A percentile compares a stretch with the other conserved stretches of the same genome.
Evolutionary conservation across 2,113 vertebrate species (phyloP).

Genomic region (Rhagologus leucostigma): DNA sequence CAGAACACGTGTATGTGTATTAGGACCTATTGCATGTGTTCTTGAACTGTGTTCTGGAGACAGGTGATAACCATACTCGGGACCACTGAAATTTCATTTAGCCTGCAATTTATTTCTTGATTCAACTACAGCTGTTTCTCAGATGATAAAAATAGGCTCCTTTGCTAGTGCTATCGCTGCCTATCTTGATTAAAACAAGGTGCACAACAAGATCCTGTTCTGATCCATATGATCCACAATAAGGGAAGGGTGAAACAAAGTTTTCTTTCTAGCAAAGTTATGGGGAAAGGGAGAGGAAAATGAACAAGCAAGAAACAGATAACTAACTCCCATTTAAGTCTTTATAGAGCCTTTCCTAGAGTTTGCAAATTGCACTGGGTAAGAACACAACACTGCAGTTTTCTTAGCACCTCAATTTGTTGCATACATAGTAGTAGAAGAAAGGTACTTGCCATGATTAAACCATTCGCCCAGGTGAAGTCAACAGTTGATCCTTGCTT

Average conservation of each 20-base stretch:
- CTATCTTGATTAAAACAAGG: not conserved
- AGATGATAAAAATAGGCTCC: slow-evolving; percentile 28
- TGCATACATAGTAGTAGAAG: not conserved
- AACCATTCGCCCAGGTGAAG: not conserved
- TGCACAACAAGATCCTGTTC: not conserved
- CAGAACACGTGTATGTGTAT: not conserved
- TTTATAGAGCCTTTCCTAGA: not conserved
- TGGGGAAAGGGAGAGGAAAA: not conserved
- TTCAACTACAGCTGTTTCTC: slow-evolving; percentile 44
- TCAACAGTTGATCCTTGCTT: not conserved
- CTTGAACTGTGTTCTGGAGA: not conserved
- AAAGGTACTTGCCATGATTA: not conserved
- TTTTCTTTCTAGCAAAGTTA: not conserved
- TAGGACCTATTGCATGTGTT: not conserved
- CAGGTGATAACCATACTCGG: not conserved
- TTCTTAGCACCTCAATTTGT: not conserved
- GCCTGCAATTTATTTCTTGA: slow-evolving; percentile 10
- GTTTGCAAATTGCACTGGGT: not conserved
- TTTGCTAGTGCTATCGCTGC: not conserved
- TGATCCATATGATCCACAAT: not conserved
- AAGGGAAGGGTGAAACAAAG: not conserved
- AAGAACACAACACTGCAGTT: not conserved
- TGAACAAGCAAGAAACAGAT: not conserved
- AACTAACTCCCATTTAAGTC: not conserved
- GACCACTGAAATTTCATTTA: slow-evolving; percentile 22